Evolutionary conservation across 2,888 invertebrate genomes (phyloP), one percentile per base, ranked within the genome.

Genomic region (Geophilus truncorum): DNA sequence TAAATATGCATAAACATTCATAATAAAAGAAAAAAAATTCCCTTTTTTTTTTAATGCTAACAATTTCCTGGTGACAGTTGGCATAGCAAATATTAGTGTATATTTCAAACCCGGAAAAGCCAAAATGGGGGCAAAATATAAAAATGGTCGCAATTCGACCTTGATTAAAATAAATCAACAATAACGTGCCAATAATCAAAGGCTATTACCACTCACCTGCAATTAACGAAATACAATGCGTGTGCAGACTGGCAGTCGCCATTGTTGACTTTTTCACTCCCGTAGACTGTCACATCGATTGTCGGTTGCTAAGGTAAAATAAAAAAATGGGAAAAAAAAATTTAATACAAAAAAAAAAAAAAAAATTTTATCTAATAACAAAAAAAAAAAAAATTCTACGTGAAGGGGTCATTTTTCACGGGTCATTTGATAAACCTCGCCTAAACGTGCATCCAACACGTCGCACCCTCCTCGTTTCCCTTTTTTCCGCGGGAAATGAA

Each of bases 141-240:
- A 40, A 40, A 40, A n/a, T 15, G 40, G 40, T 40, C 40, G 10
- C 36, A 23, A 21, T 23, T 62, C 57, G 57, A 62, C 57, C 57
- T 62, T 62, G 57, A 62, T 62, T 62, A 62, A 62, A 62, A 21
- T 62, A 62, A 62, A 62, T 62, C 57, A 62, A 62, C 21, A 9
- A 23, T 62, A 18, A 62, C 57, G 57, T 62, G 57, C 57, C 57
- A 62, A 62, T 62, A 62, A 62, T 62, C 57, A 62, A 62, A 62
- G 57, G 57, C n/a, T n/a, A n/a, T 62, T 62, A 1, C 21, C 7
- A 62, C 57, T 62, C 57, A 62, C 57, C 57, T 62, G 57, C 21
- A 62, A 62, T 62, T 62, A 62, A 62, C 21, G 1, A 62, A 51
- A 62, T 62, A 62, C 57, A 62, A 62, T 62, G 57, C 57, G 57